These are phyloP conservation scores for Macrosteles quadrilineatus DNA, from an alignment of 1,140 invertebrate species.

Conservation along the genomic window DNA sequence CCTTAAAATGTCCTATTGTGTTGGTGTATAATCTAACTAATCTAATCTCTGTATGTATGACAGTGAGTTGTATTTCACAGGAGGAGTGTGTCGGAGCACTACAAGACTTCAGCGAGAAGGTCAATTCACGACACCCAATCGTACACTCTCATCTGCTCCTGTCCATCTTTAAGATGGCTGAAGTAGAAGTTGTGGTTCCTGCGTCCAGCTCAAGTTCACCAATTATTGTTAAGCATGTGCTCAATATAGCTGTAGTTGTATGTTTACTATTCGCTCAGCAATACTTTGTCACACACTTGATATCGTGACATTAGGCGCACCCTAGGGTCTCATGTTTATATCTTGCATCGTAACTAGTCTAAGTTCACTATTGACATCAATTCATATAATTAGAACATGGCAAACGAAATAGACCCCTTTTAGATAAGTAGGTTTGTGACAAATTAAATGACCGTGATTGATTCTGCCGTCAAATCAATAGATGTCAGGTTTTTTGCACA, in stretches of 20 bases:
- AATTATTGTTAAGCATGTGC: slow-evolving; percentile 28
- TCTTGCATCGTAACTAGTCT: neutral
- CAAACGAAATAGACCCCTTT: neutral
- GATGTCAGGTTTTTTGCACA: too few species aligned
- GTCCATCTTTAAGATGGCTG: slow-evolving; percentile 90
- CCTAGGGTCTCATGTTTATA: slow-evolving; percentile 2
- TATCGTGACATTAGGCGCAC: slow-evolving; percentile 3
- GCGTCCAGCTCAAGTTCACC: slow-evolving; percentile 34
- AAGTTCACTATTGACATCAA: slow-evolving; percentile 16
- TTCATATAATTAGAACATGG: slow-evolving; percentile 19
- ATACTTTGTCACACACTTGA: neutral
- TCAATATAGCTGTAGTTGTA: slow-evolving; percentile 34
- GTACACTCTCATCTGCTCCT: slow-evolving; percentile 81
- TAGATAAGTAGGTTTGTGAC: too few species aligned
- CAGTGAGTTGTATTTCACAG: slow-evolving; percentile 64
- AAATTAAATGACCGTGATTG: too few species aligned
- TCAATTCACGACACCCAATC: slow-evolving; percentile 80
- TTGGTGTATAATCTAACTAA: too few species aligned
- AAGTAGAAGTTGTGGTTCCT: slow-evolving; percentile 73
- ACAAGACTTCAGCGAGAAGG: slow-evolving; percentile 76
- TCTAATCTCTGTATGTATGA: too few species aligned
- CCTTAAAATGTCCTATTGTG: too few species aligned
- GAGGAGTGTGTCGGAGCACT: slow-evolving; percentile 79
- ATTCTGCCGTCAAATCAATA: too few species aligned
- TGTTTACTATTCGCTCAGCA: slow-evolving; percentile 11